phyloP scores from a whole-genome alignment of 1,140 invertebrate species.

The Penaeus japonicus region DNA sequence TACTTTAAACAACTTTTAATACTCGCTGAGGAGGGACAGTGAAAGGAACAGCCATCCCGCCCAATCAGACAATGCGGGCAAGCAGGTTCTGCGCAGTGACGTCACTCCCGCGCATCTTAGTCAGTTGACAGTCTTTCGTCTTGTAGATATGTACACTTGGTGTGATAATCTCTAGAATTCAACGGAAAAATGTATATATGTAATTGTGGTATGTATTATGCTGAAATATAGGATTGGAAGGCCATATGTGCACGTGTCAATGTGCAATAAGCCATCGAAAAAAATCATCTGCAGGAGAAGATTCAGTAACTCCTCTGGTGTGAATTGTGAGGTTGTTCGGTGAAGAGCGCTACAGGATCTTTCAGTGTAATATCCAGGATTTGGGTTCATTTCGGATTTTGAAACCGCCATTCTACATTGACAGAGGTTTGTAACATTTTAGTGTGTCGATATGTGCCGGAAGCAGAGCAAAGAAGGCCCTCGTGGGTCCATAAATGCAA shows the following conservation, averaged over 20 bases:
- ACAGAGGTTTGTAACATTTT: slow-evolving; percentile 39
- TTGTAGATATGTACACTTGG: background rate
- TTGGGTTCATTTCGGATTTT: slow-evolving; percentile 19
- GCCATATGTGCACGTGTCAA: background rate
- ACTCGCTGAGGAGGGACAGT: background rate
- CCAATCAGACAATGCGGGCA: slow-evolving; percentile 52
- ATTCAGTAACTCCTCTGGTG: slow-evolving; percentile 51
- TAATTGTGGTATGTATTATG: background rate
- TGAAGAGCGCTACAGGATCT: slow-evolving; percentile 39
- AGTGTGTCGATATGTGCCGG: background rate
- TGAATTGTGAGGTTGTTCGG: slow-evolving; percentile 35
- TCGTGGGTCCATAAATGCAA: background rate
- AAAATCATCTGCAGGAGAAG: slow-evolving; percentile 16
- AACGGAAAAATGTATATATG: background rate
- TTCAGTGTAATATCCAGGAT: slow-evolving; percentile 46
- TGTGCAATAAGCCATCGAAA: background rate
- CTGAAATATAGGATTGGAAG: background rate
- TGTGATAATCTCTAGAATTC: background rate
- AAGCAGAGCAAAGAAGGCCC: background rate
- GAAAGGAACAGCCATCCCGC: slow-evolving; percentile 46
- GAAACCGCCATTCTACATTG: background rate
- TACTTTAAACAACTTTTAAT: background rate
- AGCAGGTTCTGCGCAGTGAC: slow-evolving; percentile 38
- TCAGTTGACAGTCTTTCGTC: slow-evolving; percentile 43
- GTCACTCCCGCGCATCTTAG: slow-evolving; percentile 41